Percentiles rank a stretch among this genome's conserved stretches.
phyloP scores from a whole-genome alignment of 2,888 invertebrate species.

The Eremobia ochroleuca region DNA sequence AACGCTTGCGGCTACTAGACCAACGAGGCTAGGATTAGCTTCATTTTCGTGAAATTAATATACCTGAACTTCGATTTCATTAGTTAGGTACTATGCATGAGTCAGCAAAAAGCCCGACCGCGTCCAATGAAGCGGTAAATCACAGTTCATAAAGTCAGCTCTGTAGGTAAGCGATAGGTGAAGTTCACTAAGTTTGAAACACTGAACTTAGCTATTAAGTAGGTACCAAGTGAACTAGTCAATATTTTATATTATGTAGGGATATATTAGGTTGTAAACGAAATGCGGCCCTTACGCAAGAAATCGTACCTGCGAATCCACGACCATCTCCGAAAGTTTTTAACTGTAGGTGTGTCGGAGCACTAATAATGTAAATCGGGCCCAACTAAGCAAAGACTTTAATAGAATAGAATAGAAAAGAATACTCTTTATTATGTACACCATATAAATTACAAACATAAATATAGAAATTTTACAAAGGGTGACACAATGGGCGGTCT shows the following conservation, averaged over 20 bases:
- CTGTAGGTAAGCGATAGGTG: constrained; percentile 46
- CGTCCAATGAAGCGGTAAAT: constrained; percentile 51
- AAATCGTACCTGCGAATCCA: not conserved
- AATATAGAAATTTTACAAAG: no score
- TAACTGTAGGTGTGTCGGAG: no score
- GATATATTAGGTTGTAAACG: not conserved
- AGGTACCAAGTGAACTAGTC: constrained; percentile 26
- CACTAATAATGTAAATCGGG: no score
- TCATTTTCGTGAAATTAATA: not conserved
- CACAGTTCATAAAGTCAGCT: constrained; percentile 47
- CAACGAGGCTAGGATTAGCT: not conserved
- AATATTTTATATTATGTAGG: constrained; percentile 43
- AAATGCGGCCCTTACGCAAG: not conserved
- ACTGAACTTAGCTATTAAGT: constrained; percentile 49
- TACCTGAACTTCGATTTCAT: not conserved
- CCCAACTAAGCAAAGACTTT: not conserved
- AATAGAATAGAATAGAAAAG: no score
- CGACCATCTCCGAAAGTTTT: not conserved
- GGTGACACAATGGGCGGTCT: no score
- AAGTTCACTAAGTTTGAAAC: constrained; percentile 50
- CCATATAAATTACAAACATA: no score
- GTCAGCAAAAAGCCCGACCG: constrained; percentile 35
- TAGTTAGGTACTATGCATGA: constrained; percentile 28
- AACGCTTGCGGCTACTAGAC: not conserved
- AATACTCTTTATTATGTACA: no score